These are phyloP conservation scores for Gymnorhina tibicen DNA, from an alignment of 2,113 vertebrate genomes.

Conservation along the genomic window DNA sequence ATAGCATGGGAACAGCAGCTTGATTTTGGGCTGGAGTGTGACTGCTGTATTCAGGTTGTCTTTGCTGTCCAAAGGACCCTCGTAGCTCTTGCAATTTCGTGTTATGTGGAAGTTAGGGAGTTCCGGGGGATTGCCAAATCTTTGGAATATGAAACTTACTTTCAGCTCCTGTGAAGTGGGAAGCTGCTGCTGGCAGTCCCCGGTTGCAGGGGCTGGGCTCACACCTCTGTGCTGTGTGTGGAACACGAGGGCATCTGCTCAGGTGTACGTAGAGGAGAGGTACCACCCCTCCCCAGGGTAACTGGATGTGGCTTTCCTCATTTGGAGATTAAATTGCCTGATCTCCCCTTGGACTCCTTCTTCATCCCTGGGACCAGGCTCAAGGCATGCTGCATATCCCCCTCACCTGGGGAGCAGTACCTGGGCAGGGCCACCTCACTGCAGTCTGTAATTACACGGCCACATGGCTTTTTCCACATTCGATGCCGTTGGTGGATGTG, in stretches of 20 bases:
- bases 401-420: background rate
- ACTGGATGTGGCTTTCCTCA: background rate
- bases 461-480: background rate
- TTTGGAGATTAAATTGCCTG: background rate
- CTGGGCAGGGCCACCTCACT: background rate
- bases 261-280: background rate
- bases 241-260: background rate
- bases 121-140: fast-evolving
- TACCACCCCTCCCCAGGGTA: background rate
- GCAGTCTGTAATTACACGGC: background rate
- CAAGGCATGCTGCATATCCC: background rate
- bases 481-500: background rate
- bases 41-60: background rate
- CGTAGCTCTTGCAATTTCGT: background rate
- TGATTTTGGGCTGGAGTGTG: background rate
- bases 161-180: background rate
- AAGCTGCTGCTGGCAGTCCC: background rate
- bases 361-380: background rate
- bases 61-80: background rate
- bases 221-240: background rate
- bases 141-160: background rate
- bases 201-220: fast-evolving
- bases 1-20: background rate
- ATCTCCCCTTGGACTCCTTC: background rate
- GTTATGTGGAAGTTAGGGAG: background rate